Conservation (phyloP, 2,113 vertebrate species). For the Nibea albiflora region DNA sequence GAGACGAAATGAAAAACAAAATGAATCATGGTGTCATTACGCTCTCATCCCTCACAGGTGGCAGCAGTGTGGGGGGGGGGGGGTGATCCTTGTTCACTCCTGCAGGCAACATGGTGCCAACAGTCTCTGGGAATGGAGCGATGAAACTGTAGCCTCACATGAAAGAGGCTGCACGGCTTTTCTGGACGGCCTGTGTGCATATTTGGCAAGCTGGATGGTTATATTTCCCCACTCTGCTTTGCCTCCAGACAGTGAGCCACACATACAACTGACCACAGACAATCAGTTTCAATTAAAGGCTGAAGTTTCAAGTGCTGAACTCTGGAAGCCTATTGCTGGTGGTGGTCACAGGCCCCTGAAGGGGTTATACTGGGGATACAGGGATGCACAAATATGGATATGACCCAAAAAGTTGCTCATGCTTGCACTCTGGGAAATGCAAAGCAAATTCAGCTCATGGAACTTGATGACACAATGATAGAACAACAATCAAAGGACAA, state of each 20-base stretch:
- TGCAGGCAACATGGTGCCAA: slow-evolving; percentile 5
- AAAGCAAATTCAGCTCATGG: background rate
- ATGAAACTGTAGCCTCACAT: slow-evolving; percentile 57
- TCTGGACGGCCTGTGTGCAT: slow-evolving; percentile 37
- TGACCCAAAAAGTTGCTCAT: background rate
- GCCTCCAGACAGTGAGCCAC: slow-evolving; percentile 10
- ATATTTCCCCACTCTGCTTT: slow-evolving; percentile 28
- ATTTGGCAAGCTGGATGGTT: slow-evolving; percentile 49
- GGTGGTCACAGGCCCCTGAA: slow-evolving; percentile 19
- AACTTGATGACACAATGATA: background rate
- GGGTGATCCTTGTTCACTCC: slow-evolving; percentile 13
- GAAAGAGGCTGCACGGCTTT: slow-evolving; percentile 46
- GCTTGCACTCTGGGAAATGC: background rate
- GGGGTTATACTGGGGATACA: background rate
- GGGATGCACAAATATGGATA: slow-evolving; percentile 6
- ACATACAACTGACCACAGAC: slow-evolving; percentile 39
- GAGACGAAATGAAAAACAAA: slow-evolving; percentile 19
- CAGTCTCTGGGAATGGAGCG: background rate
- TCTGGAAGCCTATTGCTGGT: slow-evolving; percentile 15
- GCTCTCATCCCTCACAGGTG: slow-evolving; percentile 42
- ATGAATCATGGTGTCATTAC: slow-evolving; percentile 39
- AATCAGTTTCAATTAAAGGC: slow-evolving; percentile 53
- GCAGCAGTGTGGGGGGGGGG: background rate
- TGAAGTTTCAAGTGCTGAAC: slow-evolving; percentile 28
- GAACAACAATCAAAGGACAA: slow-evolving; percentile 2